These are phyloP conservation scores for Neosilurus hyrtlii DNA, from an alignment of 2,797 vertebrate genomes.

Conservation along the genomic window DNA sequence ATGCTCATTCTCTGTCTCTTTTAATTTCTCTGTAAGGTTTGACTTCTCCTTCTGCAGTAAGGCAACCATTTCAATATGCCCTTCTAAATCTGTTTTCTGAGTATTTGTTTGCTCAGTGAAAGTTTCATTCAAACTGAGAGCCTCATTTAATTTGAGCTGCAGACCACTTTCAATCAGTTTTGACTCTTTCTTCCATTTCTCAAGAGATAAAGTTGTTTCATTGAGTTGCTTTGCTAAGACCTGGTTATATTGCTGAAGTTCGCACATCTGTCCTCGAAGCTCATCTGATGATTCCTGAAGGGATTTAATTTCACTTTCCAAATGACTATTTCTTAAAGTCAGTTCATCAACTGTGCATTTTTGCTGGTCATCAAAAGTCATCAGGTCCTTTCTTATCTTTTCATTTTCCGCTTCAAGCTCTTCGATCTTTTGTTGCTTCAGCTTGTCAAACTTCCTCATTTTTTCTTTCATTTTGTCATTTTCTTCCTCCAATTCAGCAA, in stretches of 20 bases:
- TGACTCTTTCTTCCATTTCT: slow-evolving; percentile 70
- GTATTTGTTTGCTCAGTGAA: slow-evolving; percentile 69
- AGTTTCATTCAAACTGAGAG: slow-evolving; percentile 68
- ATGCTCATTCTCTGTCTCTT: slow-evolving; percentile 63
- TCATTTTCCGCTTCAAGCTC: slow-evolving; percentile 73
- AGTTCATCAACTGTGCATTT: slow-evolving; percentile 57
- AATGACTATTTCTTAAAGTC: slow-evolving; percentile 64
- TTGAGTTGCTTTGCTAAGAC: slow-evolving; percentile 65
- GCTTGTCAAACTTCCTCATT: slow-evolving; percentile 67
- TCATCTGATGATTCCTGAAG: slow-evolving; percentile 68
- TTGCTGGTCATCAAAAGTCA: slow-evolving; percentile 61
- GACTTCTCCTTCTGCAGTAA: slow-evolving; percentile 69
- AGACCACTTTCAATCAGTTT: slow-evolving; percentile 67
- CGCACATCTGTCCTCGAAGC: slow-evolving; percentile 64
- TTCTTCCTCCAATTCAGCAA: slow-evolving; percentile 68
- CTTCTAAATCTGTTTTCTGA: slow-evolving; percentile 71
- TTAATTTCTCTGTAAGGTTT: slow-evolving; percentile 62
- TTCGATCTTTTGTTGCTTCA: slow-evolving; percentile 68
- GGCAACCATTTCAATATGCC: slow-evolving; percentile 68
- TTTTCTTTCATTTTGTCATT: slow-evolving; percentile 69
- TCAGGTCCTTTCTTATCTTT: slow-evolving; percentile 64
- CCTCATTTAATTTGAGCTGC: slow-evolving; percentile 73
- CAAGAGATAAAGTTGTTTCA: slow-evolving; percentile 63
- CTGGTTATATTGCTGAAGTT: slow-evolving; percentile 70
- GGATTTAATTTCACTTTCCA: slow-evolving; percentile 67